Base-by-base conservation (phyloP, 2,888 invertebrate genomes). In the Eudemis profundana region DNA sequence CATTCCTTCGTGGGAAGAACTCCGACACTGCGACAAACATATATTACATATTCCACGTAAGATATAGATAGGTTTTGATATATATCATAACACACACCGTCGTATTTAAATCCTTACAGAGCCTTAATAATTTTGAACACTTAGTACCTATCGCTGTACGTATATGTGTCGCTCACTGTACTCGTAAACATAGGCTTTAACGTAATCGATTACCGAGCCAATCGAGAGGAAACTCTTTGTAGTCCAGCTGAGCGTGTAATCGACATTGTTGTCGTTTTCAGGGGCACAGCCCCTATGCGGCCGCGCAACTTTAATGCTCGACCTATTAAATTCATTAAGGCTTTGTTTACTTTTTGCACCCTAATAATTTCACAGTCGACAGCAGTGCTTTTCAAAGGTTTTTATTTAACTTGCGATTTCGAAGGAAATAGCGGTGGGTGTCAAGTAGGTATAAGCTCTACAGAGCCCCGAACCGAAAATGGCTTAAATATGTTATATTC, bases 161-260 rank as follows among this genome's bases (percentile, higher is more conserved):
- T 38, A 2, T 40, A 15, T 23, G 14, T 46, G 33, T 4, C 21
- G 23, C 10, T 14, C 3, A 4, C 3, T n/a, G 17, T 27, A 17
- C 23, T 40, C 42, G 8, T 29, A 27, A 40, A 29, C 38, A 29
- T 19, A 21, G 50, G 40, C 40, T 50, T 49, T 21, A 27, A 77
- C 69, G 70, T 79, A 84, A 85, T 82, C 78, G 81, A 85, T 83
- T 81, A 80, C 61, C 40, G 65, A 75, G 63, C 73, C 72, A 78
- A 82, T 84, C 79, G 79, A 83, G 82, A 83, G 87, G 84, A 84
- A 88, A 82, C 83, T 78, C 80, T 87, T 86, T 86, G 83, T 81
- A 78, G 87, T 84, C 78, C 76, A 82, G 72, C 75, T 81, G 78
- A 74, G 76, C 85, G 77, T 83, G 76, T 80, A 85, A 83, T 82